Evolutionary conservation across 2,113 vertebrate species (phyloP).

Genomic region (Phodopus roborovskii): DNA sequence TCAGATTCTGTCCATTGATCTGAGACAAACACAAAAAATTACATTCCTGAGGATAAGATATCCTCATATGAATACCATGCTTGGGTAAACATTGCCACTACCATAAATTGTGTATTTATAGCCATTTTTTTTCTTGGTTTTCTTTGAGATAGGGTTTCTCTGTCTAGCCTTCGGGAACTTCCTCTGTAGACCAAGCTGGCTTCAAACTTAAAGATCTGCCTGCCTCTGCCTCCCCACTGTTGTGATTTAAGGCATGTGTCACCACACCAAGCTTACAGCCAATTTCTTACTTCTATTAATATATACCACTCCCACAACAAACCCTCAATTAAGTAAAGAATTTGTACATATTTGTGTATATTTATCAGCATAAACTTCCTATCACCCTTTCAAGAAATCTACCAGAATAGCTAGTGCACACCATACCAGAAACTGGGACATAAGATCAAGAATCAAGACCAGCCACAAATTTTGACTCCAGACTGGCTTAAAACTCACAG

Average conservation of each 20-base stretch:
- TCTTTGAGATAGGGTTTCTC: not conserved
- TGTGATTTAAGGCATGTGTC: not conserved
- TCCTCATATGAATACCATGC: not conserved
- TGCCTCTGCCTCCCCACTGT: not conserved
- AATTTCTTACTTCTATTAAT: not conserved
- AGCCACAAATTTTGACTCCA: not conserved
- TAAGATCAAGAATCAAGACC: not conserved
- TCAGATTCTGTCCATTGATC: slow-evolving; percentile 7
- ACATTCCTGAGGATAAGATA: not conserved
- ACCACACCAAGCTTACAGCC: not conserved
- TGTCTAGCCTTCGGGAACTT: not conserved
- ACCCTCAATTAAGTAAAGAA: not conserved
- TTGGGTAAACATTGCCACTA: not conserved
- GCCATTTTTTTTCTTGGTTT: not conserved
- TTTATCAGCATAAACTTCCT: not conserved
- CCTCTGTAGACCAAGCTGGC: too few relatives aligned
- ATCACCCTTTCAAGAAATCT: slow-evolving; percentile 8
- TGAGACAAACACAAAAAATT: slow-evolving; percentile 17
- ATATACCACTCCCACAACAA: not conserved
- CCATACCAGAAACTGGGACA: too few relatives aligned
- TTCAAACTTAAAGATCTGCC: too few relatives aligned
- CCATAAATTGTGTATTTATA: not conserved
- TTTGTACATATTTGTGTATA: not conserved
- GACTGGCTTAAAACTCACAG: not conserved
- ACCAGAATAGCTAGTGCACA: not conserved